phyloP scores from a whole-genome alignment of 2,113 vertebrate genomes.

The Rhadina sibilatrix region DNA sequence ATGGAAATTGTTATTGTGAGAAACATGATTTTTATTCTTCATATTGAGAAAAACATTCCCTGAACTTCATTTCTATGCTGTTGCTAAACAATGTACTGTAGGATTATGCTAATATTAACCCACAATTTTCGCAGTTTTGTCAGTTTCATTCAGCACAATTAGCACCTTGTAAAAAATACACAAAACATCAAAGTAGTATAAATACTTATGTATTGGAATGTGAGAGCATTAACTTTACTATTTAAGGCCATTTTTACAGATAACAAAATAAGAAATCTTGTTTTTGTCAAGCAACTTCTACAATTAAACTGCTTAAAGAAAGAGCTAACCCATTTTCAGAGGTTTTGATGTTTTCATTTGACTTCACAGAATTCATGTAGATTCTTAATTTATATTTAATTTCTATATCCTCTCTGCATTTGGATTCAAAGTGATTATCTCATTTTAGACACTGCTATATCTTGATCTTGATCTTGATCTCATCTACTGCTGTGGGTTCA shows the following conservation, averaged over 20 bases:
- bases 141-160: conserved; percentile 69
- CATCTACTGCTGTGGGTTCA: neutral
- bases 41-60: conserved; percentile 8
- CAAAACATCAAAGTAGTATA: conserved; percentile 64
- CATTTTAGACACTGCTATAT: neutral
- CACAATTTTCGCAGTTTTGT: conserved; percentile 69
- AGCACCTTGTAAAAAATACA: conserved; percentile 63
- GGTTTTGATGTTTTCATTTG: neutral
- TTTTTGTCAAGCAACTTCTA: neutral
- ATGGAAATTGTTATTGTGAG: neutral
- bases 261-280: conserved; percentile 24
- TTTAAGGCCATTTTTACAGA: conserved; percentile 38
- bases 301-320: conserved; percentile 48
- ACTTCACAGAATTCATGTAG: neutral
- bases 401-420: neutral
- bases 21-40: neutral
- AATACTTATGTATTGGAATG: conserved; percentile 55
- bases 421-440: neutral
- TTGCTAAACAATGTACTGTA: conserved; percentile 29
- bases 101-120: conserved; percentile 74
- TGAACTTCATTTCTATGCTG: neutral
- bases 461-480: neutral
- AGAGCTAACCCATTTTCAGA: conserved; percentile 40
- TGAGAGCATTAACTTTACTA: conserved; percentile 46
- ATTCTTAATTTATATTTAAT: conserved; percentile 14